Evolutionary conservation across 1,140 invertebrate species (phyloP).

Genomic region (Temnothorax curvispinosus): DNA sequence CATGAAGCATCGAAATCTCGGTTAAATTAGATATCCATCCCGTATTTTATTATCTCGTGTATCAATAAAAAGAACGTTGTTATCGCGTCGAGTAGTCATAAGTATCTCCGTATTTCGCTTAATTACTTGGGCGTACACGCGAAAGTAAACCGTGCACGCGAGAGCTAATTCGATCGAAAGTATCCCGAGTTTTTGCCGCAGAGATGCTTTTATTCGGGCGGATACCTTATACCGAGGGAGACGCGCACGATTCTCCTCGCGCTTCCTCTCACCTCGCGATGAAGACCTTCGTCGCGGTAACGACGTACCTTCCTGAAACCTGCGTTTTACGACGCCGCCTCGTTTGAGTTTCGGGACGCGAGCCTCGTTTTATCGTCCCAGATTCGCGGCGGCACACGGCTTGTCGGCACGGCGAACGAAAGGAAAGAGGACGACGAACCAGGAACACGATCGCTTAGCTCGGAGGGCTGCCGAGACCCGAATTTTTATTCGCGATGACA

Average conservation of each 20-base stretch:
- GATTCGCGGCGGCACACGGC: conserved; percentile 52
- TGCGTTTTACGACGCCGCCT: conserved; percentile 66
- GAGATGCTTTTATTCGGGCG: conserved; percentile 29
- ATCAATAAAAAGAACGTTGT: conserved; percentile 9
- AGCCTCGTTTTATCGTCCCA: conserved; percentile 74
- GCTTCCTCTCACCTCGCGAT: conserved; percentile 39
- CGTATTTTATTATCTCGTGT: neutral
- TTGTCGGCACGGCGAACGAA: conserved; percentile 48
- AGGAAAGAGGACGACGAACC: conserved; percentile 71
- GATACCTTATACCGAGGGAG: neutral
- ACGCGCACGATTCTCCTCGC: neutral
- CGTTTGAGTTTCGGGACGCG: conserved; percentile 60
- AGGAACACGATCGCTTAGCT: conserved; percentile 70
- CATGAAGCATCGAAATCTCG: neutral
- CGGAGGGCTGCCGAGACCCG: conserved; percentile 62
- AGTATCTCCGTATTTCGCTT: conserved; percentile 18
- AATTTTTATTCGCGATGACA: conserved; percentile 59
- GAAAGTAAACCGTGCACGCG: conserved; percentile 48
- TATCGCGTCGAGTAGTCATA: conserved; percentile 14
- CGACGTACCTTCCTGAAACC: conserved; percentile 70
- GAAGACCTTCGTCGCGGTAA: conserved; percentile 65
- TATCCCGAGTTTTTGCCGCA: conserved; percentile 12
- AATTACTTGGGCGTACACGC: conserved; percentile 30
- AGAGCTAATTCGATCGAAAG: conserved; percentile 56
- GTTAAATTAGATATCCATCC: neutral